Evolutionary conservation across 2,888 invertebrate species (phyloP), one percentile per base, ranked within the genome.

Genomic region (Drosophila robusta): DNA sequence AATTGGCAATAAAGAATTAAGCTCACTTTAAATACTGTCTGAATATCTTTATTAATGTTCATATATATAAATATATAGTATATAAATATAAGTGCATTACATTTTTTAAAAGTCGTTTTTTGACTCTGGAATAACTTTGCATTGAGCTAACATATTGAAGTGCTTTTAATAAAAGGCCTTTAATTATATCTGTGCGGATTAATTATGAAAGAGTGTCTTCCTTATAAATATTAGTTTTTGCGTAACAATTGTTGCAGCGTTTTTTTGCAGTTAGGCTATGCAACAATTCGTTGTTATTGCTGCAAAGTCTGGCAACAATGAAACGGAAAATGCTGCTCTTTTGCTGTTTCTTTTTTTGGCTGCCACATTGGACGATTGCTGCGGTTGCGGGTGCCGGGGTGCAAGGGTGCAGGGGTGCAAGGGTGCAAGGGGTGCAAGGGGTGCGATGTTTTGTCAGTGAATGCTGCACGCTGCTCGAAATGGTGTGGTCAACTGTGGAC

Each of bases 251-350:
- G 32, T 39, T 39, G 8, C 9, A 14, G 8, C 4, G 4, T 6
- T 39, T 16, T 39, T 14, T 12, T 12, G 18, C 42, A 42, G 44
- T 42, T 24, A 70, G 77, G 50, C 61, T 55, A 72, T 62, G 51
- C 42, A 47, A 47, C 16, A 34, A 29, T 67, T 46, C 77, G 77
- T 67, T 47, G 56, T 16, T 39, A 44, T 49, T 57, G 41, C 44
- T 34, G 38, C 38, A 44, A 46, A 44, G 34, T 51, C 50, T 60
- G 75, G 77, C 77, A 87, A 82, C 83, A 83, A 83, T 83, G 88
- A 80, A 87, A 87, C 83, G 80, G 74, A 81, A 83, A 83, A 83
- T 83, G 83, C 80, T 85, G 86, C 80, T 82, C 86, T 71, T 74
- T 87, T 75, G 62, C 11, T 70, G 70, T 65, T 32, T 55, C 50